phyloP scores from a whole-genome alignment of 1,140 invertebrate species.

The Leptinotarsa defecta region DNA sequence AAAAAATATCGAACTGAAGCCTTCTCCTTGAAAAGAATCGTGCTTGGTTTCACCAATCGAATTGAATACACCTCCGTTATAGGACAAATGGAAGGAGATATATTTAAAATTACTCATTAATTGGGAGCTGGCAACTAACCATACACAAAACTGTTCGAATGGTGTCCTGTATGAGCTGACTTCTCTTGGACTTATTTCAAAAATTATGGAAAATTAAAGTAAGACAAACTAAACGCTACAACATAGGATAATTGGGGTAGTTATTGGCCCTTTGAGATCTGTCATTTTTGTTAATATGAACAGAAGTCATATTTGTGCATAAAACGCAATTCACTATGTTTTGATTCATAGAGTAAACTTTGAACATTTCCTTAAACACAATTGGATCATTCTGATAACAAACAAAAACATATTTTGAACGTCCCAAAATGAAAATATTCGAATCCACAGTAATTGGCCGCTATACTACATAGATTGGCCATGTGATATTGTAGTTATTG shows the following conservation, averaged over 20 bases:
- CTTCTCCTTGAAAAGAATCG: no score
- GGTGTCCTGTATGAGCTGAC: no score
- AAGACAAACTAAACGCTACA: no score
- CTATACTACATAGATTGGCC: background rate
- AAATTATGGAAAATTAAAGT: no score
- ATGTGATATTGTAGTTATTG: background rate
- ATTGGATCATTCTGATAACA: background rate
- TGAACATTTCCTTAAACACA: background rate
- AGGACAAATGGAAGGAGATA: no score
- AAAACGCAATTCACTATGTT: background rate
- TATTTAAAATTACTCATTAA: no score
- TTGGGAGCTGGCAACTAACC: no score
- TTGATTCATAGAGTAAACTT: background rate
- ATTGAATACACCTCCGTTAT: no score
- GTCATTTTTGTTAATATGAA: background rate
- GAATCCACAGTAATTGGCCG: background rate
- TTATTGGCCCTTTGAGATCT: background rate
- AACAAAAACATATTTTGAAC: conserved; percentile 1
- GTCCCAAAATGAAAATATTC: background rate
- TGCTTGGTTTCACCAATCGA: no score
- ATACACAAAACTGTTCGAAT: no score
- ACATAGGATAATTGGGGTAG: background rate
- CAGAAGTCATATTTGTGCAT: background rate
- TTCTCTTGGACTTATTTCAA: no score
- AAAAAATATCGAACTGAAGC: no score